Percentiles rank a stretch among this genome's conserved stretches.
These are phyloP conservation scores for Nematopogon swammerdamellus DNA, from an alignment of 2,888 invertebrate genomes.

Conservation along the genomic window DNA sequence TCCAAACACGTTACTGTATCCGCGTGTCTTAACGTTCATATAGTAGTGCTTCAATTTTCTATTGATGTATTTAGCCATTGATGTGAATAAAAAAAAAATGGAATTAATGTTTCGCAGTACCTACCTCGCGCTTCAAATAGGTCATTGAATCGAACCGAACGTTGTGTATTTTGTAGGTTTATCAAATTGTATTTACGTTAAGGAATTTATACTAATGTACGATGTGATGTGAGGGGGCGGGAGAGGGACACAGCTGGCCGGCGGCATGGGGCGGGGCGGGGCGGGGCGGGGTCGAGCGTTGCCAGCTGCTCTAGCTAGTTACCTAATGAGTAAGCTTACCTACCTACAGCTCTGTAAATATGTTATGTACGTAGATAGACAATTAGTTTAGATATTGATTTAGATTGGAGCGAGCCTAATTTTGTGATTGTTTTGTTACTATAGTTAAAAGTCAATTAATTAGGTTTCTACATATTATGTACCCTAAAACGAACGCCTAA, in stretches of 20 bases:
- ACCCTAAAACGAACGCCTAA: no score
- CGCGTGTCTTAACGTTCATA: not conserved
- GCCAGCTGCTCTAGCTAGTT: not conserved
- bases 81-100: constrained; percentile 27
- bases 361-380: not conserved
- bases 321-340: not conserved
- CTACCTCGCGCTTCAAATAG: not conserved
- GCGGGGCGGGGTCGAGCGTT: not conserved
- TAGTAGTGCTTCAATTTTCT: not conserved
- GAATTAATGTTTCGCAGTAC: not conserved
- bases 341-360: not conserved
- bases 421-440: not conserved
- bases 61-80: constrained; percentile 35
- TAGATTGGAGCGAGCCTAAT: not conserved
- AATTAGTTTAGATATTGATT: not conserved
- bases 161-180: not conserved
- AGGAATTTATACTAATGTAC: not conserved
- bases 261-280: no score
- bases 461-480: no score
- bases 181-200: not conserved
- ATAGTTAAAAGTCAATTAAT: not conserved
- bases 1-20: not conserved
- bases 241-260: no score
- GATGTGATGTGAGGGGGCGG: no score
- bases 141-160: not conserved